A percentile compares a stretch with the other conserved stretches of the same genome.
These are phyloP conservation scores for Oophaga sylvatica DNA, from an alignment of 2,797 vertebrate species.

Conservation along the genomic window DNA sequence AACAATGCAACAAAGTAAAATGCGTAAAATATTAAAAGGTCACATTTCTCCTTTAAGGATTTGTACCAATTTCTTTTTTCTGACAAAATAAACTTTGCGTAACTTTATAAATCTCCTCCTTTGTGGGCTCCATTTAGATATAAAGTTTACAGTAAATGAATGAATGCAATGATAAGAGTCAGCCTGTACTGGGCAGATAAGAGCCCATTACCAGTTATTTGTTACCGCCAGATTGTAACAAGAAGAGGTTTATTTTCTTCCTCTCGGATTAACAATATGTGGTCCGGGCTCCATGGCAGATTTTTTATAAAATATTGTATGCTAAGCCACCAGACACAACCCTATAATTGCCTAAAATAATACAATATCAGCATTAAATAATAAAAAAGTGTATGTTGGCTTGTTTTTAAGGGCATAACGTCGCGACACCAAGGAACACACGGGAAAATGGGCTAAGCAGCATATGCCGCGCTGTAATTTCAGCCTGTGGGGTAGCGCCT, in stretches of 20 bases:
- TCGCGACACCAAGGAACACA: conserved; percentile 31
- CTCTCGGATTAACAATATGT: conserved; percentile 23
- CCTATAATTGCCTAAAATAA: conserved; percentile 44
- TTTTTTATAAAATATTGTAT: not conserved
- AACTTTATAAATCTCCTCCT: conserved; percentile 30
- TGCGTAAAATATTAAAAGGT: not conserved
- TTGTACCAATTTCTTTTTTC: not conserved
- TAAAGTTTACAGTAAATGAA: conserved; percentile 14
- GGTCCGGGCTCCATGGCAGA: conserved; percentile 37
- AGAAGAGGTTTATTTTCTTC: conserved; percentile 12
- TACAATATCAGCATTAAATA: not conserved
- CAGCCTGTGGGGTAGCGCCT: conserved; percentile 30
- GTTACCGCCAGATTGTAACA: not conserved
- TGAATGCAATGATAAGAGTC: conserved; percentile 22
- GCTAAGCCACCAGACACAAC: not conserved
- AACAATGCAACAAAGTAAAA: not conserved
- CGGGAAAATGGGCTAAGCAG: conserved; percentile 38
- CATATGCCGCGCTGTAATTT: conserved; percentile 26
- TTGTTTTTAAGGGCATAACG: conserved; percentile 47
- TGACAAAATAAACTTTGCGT: not conserved
- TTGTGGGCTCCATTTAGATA: not conserved
- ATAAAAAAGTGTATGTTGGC: conserved; percentile 26
- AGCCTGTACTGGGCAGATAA: conserved; percentile 28
- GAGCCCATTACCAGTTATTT: not conserved
- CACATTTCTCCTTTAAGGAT: not conserved